Percentiles rank a stretch among this genome's conserved stretches.
Evolutionary conservation across 2,888 invertebrate species (phyloP).

Genomic region (Euclidia mi): DNA sequence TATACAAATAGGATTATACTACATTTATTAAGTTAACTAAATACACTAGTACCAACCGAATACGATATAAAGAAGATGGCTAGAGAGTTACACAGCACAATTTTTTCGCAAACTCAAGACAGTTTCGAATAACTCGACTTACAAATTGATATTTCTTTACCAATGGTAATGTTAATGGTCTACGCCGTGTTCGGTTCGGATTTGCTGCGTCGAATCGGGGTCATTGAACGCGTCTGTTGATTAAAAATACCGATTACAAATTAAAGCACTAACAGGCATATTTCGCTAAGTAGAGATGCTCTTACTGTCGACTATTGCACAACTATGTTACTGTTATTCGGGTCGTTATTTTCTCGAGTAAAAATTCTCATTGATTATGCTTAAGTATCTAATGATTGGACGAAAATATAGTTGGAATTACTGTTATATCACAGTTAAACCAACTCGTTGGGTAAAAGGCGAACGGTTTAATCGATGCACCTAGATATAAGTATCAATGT

Average conservation of each 20-base stretch:
- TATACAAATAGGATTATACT: constrained; percentile 62
- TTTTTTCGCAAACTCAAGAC: constrained; percentile 7
- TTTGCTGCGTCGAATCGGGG: constrained; percentile 66
- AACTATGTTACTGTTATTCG: constrained; percentile 35
- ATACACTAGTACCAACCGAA: not conserved
- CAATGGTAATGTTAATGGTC: constrained; percentile 49
- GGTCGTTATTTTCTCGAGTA: constrained; percentile 24
- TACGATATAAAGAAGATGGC: not conserved
- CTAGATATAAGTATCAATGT: too few species aligned
- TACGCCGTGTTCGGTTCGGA: constrained; percentile 62
- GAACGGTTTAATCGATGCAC: too few species aligned
- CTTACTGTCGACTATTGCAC: constrained; percentile 38
- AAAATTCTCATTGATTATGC: too few species aligned
- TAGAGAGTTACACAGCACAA: constrained; percentile 1
- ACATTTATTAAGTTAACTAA: constrained; percentile 19
- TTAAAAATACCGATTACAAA: constrained; percentile 73
- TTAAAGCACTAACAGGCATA: constrained; percentile 55
- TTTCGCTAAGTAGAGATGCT: constrained; percentile 57
- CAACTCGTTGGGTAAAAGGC: too few species aligned
- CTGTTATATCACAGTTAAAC: too few species aligned
- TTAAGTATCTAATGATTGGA: too few species aligned
- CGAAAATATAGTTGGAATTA: too few species aligned
- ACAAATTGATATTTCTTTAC: constrained; percentile 46
- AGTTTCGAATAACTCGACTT: constrained; percentile 41
- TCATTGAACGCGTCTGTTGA: constrained; percentile 69